Base-by-base conservation (phyloP, 2,888 invertebrate species). In the Heliconius ethilla region DNA sequence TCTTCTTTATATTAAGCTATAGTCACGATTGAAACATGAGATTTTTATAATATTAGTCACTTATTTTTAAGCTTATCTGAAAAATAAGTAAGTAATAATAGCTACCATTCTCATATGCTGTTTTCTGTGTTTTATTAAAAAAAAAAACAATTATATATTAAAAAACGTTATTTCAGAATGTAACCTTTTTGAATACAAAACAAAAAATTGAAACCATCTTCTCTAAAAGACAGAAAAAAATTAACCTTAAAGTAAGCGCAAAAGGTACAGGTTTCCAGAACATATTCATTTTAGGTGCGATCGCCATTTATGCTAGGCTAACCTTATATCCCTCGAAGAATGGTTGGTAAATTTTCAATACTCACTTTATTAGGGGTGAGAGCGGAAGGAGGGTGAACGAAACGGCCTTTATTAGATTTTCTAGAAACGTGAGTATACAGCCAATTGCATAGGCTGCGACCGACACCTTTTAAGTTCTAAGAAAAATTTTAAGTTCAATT, bases 331-430 rank as follows among this genome's bases (percentile, higher is more conserved):
- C 90, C 88, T 87, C 88, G 89, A 90, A 94, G 94, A 94, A 94
- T 93, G 92, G 92, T 91, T 93, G 93, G 93, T 94, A 94, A 94
- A 94, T 95, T 94, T 94, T 95, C 95, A 94, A 95, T 95, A 94
- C 92, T 90, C 92, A 92, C 94, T 94, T 94, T 94, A 94, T 94
- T 93, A 95, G 89, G 92, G 91, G 90, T 85, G 89, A 87, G 86
- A 88, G 88, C 89, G 92, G 90, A 89, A 89, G 87, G 89, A 90
- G 90, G 91, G 91, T 89, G 91, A 88, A 86, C 85, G 89, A 90
- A 92, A 91, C 90, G 87, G 93, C 87, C 89, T 89, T 93, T 94
- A 94, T 94, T 94, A 93, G 93, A 93, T 94, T 94, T 92, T 89
- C 91, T 91, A 89, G 90, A 89, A 92, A 90, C 89, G 91, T 89